Conservation (phyloP, 1,140 invertebrate genomes). For the Alviniconcha marisindica region DNA sequence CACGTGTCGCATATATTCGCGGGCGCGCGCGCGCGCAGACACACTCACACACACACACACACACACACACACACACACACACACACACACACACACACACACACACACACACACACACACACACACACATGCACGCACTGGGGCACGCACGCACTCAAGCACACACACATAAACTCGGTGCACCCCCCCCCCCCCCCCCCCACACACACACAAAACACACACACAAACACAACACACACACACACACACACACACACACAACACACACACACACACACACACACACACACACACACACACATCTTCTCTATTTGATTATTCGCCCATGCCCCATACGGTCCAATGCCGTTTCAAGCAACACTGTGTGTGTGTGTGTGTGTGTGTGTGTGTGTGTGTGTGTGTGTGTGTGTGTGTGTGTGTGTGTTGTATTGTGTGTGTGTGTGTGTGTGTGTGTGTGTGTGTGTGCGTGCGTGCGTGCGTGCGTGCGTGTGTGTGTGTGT, state of each 20-base stretch:
- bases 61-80: not conserved
- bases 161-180: not conserved
- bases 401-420: slow-evolving; percentile 3
- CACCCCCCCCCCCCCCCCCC: no score
- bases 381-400: not conserved
- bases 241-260: no score
- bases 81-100: not conserved
- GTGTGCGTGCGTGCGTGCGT: not conserved
- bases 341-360: no score
- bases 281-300: no score
- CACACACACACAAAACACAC: no score
- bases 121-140: not conserved
- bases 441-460: not conserved
- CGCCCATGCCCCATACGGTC: no score
- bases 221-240: no score
- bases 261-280: no score
- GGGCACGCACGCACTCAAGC: not conserved
- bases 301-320: no score
- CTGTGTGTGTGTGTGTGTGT: slow-evolving; percentile 3
- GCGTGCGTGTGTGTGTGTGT: not conserved
- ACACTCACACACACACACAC: not conserved
- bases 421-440: not conserved
- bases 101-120: not conserved
- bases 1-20: not conserved
- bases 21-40: not conserved